Percentiles rank a stretch among this genome's conserved stretches.
Conservation (phyloP, 2,888 invertebrate species). For the Lissonota sp. region DNA sequence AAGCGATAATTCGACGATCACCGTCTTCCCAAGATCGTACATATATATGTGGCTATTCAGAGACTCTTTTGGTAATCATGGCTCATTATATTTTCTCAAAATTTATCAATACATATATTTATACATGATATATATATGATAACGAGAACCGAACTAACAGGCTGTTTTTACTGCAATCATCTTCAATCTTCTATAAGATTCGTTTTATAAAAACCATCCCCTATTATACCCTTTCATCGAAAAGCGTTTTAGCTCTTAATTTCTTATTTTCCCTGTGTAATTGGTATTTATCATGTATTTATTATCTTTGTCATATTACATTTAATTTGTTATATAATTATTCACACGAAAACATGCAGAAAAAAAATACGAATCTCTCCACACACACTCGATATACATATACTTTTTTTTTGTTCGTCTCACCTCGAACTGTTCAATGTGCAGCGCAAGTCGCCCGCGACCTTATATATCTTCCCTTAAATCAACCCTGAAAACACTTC, state of each 20-base stretch:
- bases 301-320: conserved; percentile 59
- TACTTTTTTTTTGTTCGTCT: conserved; percentile 52
- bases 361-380: conserved; percentile 50
- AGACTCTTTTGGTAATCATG: conserved; percentile 48
- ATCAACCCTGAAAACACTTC: no score
- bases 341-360: conserved; percentile 57
- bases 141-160: conserved; percentile 47
- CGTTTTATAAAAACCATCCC: conserved; percentile 4
- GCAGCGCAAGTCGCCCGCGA: conserved; percentile 59
- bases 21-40: conserved; percentile 24
- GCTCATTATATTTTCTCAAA: conserved; percentile 27
- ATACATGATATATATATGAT: conserved; percentile 11
- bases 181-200: conserved; percentile 36
- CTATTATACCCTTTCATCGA: neutral
- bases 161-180: conserved; percentile 37
- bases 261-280: conserved; percentile 47
- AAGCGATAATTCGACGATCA: neutral
- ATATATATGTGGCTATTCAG: conserved; percentile 36
- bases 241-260: conserved; percentile 44
- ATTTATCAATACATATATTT: conserved; percentile 30
- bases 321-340: conserved; percentile 54
- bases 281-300: conserved; percentile 64
- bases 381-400: conserved; percentile 53
- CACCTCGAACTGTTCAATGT: conserved; percentile 64
- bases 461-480: neutral